phyloP scores from a whole-genome alignment of 2,113 vertebrate species.

The Brachyhypopomus occidentalis region DNA sequence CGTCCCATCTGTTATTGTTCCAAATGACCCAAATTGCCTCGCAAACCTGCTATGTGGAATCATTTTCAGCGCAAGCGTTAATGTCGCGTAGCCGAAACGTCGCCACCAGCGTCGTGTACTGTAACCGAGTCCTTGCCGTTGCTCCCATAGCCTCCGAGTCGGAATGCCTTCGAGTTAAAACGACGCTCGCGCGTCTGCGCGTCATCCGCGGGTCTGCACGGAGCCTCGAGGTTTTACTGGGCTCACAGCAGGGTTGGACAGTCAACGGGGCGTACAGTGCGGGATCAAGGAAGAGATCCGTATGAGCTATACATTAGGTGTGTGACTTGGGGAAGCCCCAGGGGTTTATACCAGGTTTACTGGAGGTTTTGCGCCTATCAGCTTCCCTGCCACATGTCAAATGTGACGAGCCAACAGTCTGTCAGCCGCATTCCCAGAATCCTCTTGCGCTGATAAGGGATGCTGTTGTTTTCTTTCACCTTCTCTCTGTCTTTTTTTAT shows the following conservation, averaged over 20 bases:
- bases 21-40: slow-evolving; percentile 51
- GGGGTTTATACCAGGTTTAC: slow-evolving; percentile 52
- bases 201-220: not conserved
- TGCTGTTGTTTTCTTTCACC: slow-evolving; percentile 14
- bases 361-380: slow-evolving; percentile 55
- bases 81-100: too few species aligned
- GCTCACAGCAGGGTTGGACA: not conserved
- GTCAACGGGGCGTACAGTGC: not conserved
- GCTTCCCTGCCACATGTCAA: slow-evolving; percentile 49
- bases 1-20: slow-evolving; percentile 53
- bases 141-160: not conserved
- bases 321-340: slow-evolving; percentile 50
- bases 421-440: slow-evolving; percentile 52
- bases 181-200: not conserved
- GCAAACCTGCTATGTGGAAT: slow-evolving; percentile 40
- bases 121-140: not conserved
- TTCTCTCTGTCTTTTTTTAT: slow-evolving; percentile 30
- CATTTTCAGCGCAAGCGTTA: slow-evolving; percentile 26
- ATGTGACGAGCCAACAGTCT: slow-evolving; percentile 56
- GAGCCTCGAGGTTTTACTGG: not conserved
- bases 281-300: slow-evolving; percentile 33
- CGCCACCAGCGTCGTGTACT: not conserved
- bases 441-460: slow-evolving; percentile 47
- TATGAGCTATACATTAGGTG: slow-evolving; percentile 47
- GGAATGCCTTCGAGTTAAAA: not conserved